Base-by-base conservation (phyloP, 2,888 invertebrate species). In the Epirrhoe tristata region DNA sequence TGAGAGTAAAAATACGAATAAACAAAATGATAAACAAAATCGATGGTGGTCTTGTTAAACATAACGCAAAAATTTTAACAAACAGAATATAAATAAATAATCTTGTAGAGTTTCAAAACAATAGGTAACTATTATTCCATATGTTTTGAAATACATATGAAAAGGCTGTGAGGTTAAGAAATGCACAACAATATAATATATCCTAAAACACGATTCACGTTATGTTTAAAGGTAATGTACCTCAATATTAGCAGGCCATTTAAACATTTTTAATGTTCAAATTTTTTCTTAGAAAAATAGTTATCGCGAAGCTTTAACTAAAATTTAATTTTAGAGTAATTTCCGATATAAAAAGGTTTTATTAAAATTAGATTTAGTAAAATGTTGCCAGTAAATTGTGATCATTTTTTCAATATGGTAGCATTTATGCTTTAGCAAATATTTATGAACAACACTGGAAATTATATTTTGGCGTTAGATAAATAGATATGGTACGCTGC, bases 241-340 rank as follows among this genome's bases (percentile, higher is more conserved):
- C 67, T 66, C 66, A 63, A 66, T 43, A 55, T 61, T 64, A 58
- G 54, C 54, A 67, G 52, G 67, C 46, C 46, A 63, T 60, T 52
- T 56, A 66, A 58, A 62, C 46, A 32, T 10, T 58, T 39, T 50
- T 36, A 32, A 39, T 31, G 17, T 63, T 67, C 31, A 50, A 50
- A 10, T 46, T 55, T 66, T 69, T 71, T 64, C 60, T 58, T 71
- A 69, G 65, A 66, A 62, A 63, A 64, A 58, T 66, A 74, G 69
- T 63, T 63, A 53, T 71, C 55, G 66, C 60, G 58, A 66, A 73
- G 67, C 66, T 72, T 70, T 71, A 73, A 71, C 67, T 60, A 68
- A 50, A 52, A 53, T 65, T 62, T 73, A 67, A 66, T 70, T 69
- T 68, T 63, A 56, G 58, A 46, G 53, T 69, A 63, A 63, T 68